phyloP scores from a whole-genome alignment of 2,888 invertebrate species.

The Timandra comae region DNA sequence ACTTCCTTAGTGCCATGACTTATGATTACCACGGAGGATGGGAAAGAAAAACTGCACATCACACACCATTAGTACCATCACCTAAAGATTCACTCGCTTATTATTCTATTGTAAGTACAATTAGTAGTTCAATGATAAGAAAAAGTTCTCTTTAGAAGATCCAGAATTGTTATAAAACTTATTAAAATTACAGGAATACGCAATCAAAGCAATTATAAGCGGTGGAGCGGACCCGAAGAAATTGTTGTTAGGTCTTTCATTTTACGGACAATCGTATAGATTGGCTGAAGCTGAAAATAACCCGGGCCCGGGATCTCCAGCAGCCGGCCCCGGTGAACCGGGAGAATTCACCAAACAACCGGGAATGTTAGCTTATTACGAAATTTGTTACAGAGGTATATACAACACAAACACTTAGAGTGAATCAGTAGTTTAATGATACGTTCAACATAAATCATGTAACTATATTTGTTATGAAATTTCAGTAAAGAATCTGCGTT shows the following conservation, averaged over 20 bases:
- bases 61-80: conserved; percentile 84
- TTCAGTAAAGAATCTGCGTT: conserved; percentile 79
- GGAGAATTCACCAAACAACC: conserved; percentile 90
- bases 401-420: too few relatives aligned
- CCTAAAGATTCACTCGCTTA: conserved; percentile 82
- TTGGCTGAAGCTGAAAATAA: conserved; percentile 62
- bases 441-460: too few relatives aligned
- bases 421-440: too few relatives aligned
- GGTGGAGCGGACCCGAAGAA: conserved; percentile 87
- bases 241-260: conserved; percentile 87
- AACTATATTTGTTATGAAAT: too few relatives aligned
- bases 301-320: conserved; percentile 77
- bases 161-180: too few relatives aligned
- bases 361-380: conserved; percentile 92
- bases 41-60: conserved; percentile 87
- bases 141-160: not conserved
- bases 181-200: conserved; percentile 79
- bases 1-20: conserved; percentile 90
- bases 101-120: conserved; percentile 85
- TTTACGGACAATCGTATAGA: conserved; percentile 92
- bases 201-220: conserved; percentile 84
- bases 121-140: not conserved
- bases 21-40: conserved; percentile 95
- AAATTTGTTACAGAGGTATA: conserved; percentile 84
- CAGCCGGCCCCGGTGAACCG: conserved; percentile 85